Evolutionary conservation across 2,888 invertebrate genomes (phyloP).

Genomic region (Melanostoma scalare): DNA sequence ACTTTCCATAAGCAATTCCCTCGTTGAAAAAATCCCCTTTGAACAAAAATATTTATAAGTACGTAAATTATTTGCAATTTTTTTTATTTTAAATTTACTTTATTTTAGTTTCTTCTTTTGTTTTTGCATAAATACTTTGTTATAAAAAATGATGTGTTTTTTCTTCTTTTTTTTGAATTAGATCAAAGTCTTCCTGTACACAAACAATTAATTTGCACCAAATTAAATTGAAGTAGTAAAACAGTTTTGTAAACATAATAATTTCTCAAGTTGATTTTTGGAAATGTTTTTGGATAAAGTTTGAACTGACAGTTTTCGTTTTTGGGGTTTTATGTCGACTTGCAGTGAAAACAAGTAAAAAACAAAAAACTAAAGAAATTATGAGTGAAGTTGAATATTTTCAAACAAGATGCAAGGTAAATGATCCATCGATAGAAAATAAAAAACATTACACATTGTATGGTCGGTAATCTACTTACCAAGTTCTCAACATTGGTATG

Average conservation of each 20-base stretch:
- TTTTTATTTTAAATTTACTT: constrained; percentile 65
- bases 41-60: constrained; percentile 45
- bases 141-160: constrained; percentile 19
- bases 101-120: constrained; percentile 36
- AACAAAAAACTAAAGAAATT: too few relatives aligned
- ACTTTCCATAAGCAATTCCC: constrained; percentile 39
- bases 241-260: neutral
- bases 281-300: too few relatives aligned
- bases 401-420: too few relatives aligned
- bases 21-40: constrained; percentile 19
- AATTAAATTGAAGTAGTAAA: constrained; percentile 24
- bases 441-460: too few relatives aligned
- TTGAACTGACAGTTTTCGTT: too few relatives aligned
- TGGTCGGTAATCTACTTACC: too few relatives aligned
- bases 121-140: constrained; percentile 47
- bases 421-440: too few relatives aligned
- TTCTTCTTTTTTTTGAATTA: constrained; percentile 4
- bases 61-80: constrained; percentile 62
- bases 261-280: too few relatives aligned
- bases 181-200: constrained; percentile 59
- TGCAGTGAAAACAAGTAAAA: too few relatives aligned
- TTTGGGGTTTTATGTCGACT: too few relatives aligned
- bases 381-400: too few relatives aligned
- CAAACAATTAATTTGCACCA: constrained; percentile 12
- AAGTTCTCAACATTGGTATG: too few relatives aligned